phyloP scores from a whole-genome alignment of 1,140 invertebrate species.

The Bradynema listronoti region DNA sequence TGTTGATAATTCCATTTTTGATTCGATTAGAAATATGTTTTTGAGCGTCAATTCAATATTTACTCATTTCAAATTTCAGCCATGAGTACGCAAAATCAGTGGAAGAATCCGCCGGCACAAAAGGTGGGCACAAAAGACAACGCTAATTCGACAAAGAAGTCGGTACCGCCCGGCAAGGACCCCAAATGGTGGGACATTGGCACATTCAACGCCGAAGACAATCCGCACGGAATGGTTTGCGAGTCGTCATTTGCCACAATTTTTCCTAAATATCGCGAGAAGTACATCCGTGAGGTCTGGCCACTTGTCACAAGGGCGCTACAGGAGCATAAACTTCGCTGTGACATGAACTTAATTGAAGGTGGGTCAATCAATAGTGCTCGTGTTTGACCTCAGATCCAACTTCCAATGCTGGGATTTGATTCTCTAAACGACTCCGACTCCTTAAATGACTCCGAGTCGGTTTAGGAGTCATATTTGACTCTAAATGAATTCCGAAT shows the following conservation, averaged over 20 bases:
- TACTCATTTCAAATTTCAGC: too few species aligned
- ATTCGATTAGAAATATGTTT: too few species aligned
- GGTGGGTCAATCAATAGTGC: too few species aligned
- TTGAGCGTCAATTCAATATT: too few species aligned
- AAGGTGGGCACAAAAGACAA: neutral
- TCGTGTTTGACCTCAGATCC: too few species aligned
- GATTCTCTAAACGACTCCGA: too few species aligned
- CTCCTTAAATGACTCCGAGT: too few species aligned
- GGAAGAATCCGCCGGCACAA: neutral
- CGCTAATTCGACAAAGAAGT: constrained; percentile 15
- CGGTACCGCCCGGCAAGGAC: constrained; percentile 50
- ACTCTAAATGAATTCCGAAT: too few species aligned
- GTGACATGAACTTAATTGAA: constrained; percentile 75
- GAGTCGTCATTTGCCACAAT: constrained; percentile 74
- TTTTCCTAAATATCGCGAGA: constrained; percentile 87
- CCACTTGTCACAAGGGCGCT: constrained; percentile 81
- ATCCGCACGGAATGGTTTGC: constrained; percentile 69
- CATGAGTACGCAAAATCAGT: too few species aligned
- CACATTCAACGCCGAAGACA: constrained; percentile 82
- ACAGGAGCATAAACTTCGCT: constrained; percentile 66
- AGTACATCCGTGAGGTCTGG: constrained; percentile 92
- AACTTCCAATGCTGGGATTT: too few species aligned
- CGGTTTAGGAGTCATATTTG: too few species aligned
- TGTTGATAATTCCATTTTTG: too few species aligned
- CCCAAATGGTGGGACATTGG: constrained; percentile 69